These are phyloP conservation scores for Ichneumoninae sp. DNA, from an alignment of 2,888 invertebrate genomes.

Conservation along the genomic window DNA sequence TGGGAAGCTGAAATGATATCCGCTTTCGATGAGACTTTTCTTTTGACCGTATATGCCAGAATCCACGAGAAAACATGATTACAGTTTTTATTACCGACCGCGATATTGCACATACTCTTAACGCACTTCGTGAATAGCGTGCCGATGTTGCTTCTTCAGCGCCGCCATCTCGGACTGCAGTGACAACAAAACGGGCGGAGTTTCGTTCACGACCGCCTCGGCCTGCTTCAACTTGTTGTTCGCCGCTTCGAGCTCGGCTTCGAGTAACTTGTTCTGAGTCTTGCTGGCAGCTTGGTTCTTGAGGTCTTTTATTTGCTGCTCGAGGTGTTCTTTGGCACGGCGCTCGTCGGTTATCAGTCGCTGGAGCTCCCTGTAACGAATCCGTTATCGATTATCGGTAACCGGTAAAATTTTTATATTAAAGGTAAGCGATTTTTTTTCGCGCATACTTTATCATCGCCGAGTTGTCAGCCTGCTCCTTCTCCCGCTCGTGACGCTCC, in stretches of 20 bases:
- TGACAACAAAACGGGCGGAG: conserved; percentile 88
- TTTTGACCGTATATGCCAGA: too few species aligned
- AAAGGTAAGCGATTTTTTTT: conserved; percentile 61
- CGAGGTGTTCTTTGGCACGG: conserved; percentile 90
- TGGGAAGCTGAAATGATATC: too few species aligned
- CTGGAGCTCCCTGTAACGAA: conserved; percentile 89
- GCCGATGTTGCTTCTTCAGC: conserved; percentile 90
- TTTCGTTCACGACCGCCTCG: conserved; percentile 87
- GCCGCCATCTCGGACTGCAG: conserved; percentile 90
- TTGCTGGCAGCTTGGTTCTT: conserved; percentile 84
- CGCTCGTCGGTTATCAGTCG: conserved; percentile 91
- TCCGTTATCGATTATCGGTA: conserved; percentile 6
- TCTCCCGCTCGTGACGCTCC: conserved; percentile 93
- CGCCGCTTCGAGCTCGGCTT: conserved; percentile 88
- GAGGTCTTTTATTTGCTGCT: conserved; percentile 87
- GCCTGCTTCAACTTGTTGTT: conserved; percentile 88
- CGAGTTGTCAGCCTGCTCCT: conserved; percentile 91
- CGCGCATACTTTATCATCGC: conserved; percentile 89
- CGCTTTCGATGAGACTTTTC: too few species aligned
- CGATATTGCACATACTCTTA: background rate
- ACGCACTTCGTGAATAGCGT: conserved; percentile 88
- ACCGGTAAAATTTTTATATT: conserved; percentile 10
- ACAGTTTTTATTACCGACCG: too few species aligned
- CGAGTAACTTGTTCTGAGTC: conserved; percentile 85
- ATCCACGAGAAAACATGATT: too few species aligned